Percentiles rank a stretch among this genome's conserved stretches.
These are phyloP conservation scores for Ophthalmolycus amberensis DNA, from an alignment of 2,113 vertebrate genomes.

Conservation along the genomic window DNA sequence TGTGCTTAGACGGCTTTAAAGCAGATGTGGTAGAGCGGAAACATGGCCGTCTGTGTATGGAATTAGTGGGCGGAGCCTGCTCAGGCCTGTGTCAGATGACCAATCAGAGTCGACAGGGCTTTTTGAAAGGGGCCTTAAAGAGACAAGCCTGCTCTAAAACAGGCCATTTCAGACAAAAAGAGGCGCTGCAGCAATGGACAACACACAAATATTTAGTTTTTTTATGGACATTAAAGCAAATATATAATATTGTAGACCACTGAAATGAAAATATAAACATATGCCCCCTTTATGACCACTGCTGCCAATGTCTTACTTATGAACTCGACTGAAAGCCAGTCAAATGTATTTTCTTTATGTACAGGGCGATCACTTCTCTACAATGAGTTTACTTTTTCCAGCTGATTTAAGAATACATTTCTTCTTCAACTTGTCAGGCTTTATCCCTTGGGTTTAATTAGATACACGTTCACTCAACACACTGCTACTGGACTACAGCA, in stretches of 20 bases:
- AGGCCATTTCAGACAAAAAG: not conserved
- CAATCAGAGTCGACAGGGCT: not conserved
- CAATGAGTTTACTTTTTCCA: not conserved
- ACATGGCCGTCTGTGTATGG: not conserved
- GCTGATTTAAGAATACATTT: not conserved
- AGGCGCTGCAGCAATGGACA: not conserved
- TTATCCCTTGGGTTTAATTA: not conserved
- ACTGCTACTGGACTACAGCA: not conserved
- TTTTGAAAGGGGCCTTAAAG: slow-evolving; percentile 1
- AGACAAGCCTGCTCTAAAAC: not conserved
- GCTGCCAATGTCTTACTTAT: too few relatives aligned
- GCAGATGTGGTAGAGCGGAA: not conserved
- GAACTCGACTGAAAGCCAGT: too few relatives aligned
- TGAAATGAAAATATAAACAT: too few relatives aligned
- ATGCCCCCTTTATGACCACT: too few relatives aligned
- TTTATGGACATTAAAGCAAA: too few relatives aligned
- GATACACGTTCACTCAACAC: not conserved
- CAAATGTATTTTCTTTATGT: not conserved
- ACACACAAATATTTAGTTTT: too few relatives aligned
- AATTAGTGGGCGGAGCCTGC: not conserved
- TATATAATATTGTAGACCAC: too few relatives aligned
- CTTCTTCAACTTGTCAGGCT: not conserved
- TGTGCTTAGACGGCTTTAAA: not conserved
- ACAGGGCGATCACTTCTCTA: not conserved
- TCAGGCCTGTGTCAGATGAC: not conserved